phyloP scores from a whole-genome alignment of 2,797 vertebrate genomes.

The Clarias pachynema region DNA sequence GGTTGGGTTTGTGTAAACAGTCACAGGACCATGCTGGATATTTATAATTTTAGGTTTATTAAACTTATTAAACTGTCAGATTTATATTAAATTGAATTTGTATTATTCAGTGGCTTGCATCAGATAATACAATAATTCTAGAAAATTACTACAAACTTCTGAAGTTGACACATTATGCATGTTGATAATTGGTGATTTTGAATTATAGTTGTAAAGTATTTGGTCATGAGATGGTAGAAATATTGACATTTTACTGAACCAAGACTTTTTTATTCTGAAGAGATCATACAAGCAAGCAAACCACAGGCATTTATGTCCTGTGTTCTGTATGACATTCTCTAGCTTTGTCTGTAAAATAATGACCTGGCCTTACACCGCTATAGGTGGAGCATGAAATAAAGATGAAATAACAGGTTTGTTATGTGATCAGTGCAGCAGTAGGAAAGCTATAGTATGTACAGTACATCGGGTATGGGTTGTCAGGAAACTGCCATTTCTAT shows the following conservation, averaged over 20 bases:
- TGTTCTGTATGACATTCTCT: not conserved
- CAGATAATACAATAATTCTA: not conserved
- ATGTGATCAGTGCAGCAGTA: conserved; percentile 16
- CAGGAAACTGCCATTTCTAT: conserved; percentile 62
- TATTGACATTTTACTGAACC: not conserved
- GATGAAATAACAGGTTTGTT: not conserved
- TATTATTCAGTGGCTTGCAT: not conserved
- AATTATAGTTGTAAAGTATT: not conserved
- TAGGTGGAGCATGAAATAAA: not conserved
- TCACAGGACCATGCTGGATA: not conserved
- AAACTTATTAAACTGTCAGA: not conserved
- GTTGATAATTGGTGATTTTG: not conserved
- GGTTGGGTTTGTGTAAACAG: not conserved
- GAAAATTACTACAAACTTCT: not conserved
- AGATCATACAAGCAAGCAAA: not conserved
- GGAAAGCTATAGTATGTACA: conserved; percentile 21
- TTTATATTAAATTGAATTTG: not conserved
- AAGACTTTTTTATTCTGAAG: not conserved
- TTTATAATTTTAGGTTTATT: conserved; percentile 2
- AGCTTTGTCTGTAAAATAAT: not conserved
- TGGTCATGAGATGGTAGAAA: too few species aligned
- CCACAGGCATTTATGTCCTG: not conserved
- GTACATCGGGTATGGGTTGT: conserved; percentile 53
- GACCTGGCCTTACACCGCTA: not conserved
- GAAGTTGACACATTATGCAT: not conserved